A percentile compares a stretch with the other conserved stretches of the same genome.
Evolutionary conservation across 2,113 vertebrate species (phyloP).

Genomic region (Cheilinus undulatus): DNA sequence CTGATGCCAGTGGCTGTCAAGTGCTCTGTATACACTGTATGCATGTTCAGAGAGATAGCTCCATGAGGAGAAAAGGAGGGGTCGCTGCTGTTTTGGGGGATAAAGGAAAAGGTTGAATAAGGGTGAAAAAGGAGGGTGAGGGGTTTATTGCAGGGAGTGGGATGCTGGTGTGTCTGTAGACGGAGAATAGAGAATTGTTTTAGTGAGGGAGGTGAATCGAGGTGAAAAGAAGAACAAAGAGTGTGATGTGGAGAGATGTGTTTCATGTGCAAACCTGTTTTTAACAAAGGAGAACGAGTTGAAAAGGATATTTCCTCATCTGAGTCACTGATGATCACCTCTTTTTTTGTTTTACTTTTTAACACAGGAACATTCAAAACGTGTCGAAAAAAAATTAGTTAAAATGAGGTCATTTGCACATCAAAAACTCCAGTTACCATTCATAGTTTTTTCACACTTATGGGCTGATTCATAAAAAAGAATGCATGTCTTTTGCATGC

Average conservation of each 20-base stretch:
- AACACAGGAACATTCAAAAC: too few species aligned
- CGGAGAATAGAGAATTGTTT: background rate
- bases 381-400: too few species aligned
- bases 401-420: too few species aligned
- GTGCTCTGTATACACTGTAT: constrained; percentile 10
- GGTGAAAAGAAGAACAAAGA: constrained; percentile 28
- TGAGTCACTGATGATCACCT: too few species aligned
- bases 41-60: constrained; percentile 33
- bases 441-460: too few species aligned
- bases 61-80: constrained; percentile 25
- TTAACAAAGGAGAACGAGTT: background rate
- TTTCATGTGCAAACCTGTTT: too few species aligned
- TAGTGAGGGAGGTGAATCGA: background rate
- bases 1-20: constrained; percentile 43
- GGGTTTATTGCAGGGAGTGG: background rate
- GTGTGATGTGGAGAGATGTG: background rate
- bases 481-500: too few species aligned
- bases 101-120: constrained; percentile 6
- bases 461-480: too few species aligned
- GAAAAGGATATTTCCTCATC: too few species aligned
- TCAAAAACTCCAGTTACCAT: too few species aligned
- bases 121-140: constrained; percentile 13
- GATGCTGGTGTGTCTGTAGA: background rate
- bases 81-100: constrained; percentile 13
- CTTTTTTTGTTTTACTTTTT: too few species aligned